Evolutionary conservation across 2,888 invertebrate species (phyloP), one percentile per base, ranked within the genome.

Genomic region (Ophraella communa): DNA sequence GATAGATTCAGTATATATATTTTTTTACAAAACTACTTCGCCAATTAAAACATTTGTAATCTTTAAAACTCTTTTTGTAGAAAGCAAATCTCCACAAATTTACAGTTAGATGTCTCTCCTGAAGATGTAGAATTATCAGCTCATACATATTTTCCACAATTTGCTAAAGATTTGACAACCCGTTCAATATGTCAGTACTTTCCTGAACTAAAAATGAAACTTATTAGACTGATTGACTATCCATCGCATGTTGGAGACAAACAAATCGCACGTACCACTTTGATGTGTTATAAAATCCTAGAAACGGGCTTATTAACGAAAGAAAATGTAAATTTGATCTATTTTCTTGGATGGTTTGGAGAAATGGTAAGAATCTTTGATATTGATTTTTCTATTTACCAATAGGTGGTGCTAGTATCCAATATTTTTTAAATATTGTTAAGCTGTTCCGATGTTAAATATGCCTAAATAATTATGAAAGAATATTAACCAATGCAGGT

Each of bases 331-430:
- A 54, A 53, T 30, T 4, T 24, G 18, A 53, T 30, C 8, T 53
- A 45, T 44, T 45, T 53, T 21, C 35, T 61, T 11, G 61, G 61
- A 33, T 61, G 61, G 53, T 53, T 61, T 5, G 23, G 42, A 27
- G 53, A 61, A 53, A 44, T 61, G 61, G 61, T 61, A 45, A 21
- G 61, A 20, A 7, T 17, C 11, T 14, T 21, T 4, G n/a, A n/a
- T n/a, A n/a, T n/a, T n/a, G n/a, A 47, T n/a, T 47, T 47, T 20
- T 11, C 2, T 21, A 18, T n/a, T n/a, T n/a, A n/a, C n/a, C n/a
- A n/a, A n/a, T n/a, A n/a, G n/a, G n/a, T n/a, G n/a, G n/a, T n/a
- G n/a, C n/a, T n/a, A n/a, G n/a, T n/a, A n/a, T n/a, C n/a, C n/a
- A n/a, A n/a, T n/a, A n/a, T n/a, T n/a, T n/a, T n/a, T n/a, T n/a